A percentile compares a stretch with the other conserved stretches of the same genome.
Evolutionary conservation across 2,888 invertebrate species (phyloP).

Genomic region (Agrochola macilenta): DNA sequence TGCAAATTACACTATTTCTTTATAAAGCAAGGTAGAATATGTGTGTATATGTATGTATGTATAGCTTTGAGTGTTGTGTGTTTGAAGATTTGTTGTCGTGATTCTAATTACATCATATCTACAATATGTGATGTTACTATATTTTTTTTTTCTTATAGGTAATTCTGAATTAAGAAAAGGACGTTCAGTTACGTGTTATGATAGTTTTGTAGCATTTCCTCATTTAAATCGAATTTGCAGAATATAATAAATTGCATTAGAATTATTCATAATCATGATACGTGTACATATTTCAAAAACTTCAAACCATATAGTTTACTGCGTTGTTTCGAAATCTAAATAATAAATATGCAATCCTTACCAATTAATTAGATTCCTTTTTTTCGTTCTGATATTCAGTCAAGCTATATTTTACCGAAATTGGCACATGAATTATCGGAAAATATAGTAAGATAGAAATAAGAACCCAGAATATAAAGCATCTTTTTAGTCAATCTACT

Average conservation of each 20-base stretch:
- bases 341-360: not conserved
- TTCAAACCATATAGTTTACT: not conserved
- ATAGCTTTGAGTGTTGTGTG: too few relatives aligned
- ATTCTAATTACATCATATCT: too few relatives aligned
- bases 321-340: not conserved
- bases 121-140: not conserved
- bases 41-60: too few relatives aligned
- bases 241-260: not conserved
- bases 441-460: not conserved
- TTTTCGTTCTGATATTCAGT: not conserved
- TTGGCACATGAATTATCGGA: constrained; percentile 18
- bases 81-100: too few relatives aligned
- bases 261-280: not conserved
- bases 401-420: constrained; percentile 21
- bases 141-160: too few relatives aligned
- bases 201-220: not conserved
- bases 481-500: constrained; percentile 8
- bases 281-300: not conserved
- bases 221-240: not conserved
- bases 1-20: too few relatives aligned
- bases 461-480: constrained; percentile 27
- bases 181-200: too few relatives aligned
- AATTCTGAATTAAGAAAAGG: too few relatives aligned
- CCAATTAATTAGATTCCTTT: not conserved
- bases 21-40: too few relatives aligned